A percentile compares a stretch with the other conserved stretches of the same genome.
Evolutionary conservation across 2,797 vertebrate genomes (phyloP).

Genomic region (Urophycis tenuis): DNA sequence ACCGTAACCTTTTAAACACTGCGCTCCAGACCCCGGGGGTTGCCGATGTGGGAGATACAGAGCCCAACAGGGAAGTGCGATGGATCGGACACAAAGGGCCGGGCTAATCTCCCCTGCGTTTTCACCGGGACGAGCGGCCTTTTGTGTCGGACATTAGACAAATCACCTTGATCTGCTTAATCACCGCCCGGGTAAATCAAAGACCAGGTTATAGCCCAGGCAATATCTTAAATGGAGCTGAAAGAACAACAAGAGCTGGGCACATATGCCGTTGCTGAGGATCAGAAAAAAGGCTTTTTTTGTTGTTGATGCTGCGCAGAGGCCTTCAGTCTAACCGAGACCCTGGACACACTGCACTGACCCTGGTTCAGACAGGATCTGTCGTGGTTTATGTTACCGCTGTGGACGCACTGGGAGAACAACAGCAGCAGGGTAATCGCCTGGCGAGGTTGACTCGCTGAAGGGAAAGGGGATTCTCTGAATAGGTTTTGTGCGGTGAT

Average conservation of each 20-base stretch:
- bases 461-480: background rate
- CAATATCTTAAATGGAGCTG: constrained; percentile 5
- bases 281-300: background rate
- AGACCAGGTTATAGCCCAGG: background rate
- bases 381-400: background rate
- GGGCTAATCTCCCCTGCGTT: background rate
- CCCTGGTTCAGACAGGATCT: background rate
- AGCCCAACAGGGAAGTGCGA: background rate
- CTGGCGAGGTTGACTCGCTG: background rate
- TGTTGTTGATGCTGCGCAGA: background rate
- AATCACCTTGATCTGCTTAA: background rate
- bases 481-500: background rate
- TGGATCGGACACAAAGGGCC: background rate
- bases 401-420: background rate
- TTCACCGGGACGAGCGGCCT: background rate
- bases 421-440: background rate
- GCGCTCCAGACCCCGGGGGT: background rate
- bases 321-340: background rate
- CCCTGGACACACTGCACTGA: background rate
- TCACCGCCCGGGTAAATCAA: background rate
- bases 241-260: background rate
- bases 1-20: constrained; percentile 4
- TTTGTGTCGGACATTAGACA: background rate
- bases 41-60: background rate
- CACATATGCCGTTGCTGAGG: background rate